Evolutionary conservation across 2,888 invertebrate genomes (phyloP).

Genomic region (Furcula furcula): DNA sequence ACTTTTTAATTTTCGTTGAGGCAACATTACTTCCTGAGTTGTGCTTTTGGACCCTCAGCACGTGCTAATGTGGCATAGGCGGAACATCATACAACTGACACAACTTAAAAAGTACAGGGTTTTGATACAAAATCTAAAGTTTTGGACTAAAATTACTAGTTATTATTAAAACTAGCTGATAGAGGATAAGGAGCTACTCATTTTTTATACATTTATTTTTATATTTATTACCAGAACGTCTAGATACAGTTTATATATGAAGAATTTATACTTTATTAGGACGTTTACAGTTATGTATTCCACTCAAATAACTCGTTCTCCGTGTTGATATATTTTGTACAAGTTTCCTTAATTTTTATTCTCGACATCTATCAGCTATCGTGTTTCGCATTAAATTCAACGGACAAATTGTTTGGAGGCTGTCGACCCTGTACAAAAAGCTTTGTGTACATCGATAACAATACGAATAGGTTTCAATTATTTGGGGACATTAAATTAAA

Average conservation of each 20-base stretch:
- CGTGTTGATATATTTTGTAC: constrained; percentile 19
- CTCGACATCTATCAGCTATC: constrained; percentile 39
- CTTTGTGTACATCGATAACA: constrained; percentile 52
- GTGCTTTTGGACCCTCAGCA: no score
- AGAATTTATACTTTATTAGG: constrained; percentile 1
- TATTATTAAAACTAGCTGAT: no score
- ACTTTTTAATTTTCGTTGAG: no score
- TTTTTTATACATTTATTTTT: not conserved
- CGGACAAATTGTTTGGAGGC: constrained; percentile 57
- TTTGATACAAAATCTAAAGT: no score
- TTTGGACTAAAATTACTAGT: no score
- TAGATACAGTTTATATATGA: not conserved
- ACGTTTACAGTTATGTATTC: not conserved
- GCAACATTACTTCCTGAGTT: no score
- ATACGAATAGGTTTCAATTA: constrained; percentile 60
- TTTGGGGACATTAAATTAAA: constrained; percentile 51
- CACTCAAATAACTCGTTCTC: constrained; percentile 15
- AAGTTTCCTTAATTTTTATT: constrained; percentile 28
- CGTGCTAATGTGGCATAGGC: no score
- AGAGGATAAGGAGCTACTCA: no score
- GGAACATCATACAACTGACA: no score
- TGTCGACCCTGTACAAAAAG: constrained; percentile 60
- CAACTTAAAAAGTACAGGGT: no score
- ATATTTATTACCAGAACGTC: not conserved
- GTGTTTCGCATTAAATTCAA: constrained; percentile 53